Evolutionary conservation across 2,888 invertebrate species (phyloP).

Genomic region (Cenopis cana): DNA sequence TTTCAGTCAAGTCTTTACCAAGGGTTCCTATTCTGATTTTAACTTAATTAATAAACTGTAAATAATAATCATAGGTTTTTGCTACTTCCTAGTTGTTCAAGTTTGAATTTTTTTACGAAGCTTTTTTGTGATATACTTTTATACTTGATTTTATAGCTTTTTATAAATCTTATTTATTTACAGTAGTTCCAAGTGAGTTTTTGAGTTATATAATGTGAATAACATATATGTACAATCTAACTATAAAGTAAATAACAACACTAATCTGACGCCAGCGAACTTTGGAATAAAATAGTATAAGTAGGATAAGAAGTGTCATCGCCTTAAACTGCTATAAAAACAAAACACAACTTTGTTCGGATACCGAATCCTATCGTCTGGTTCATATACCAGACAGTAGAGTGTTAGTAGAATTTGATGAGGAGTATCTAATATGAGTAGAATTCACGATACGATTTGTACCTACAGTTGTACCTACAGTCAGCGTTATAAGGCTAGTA

Average conservation of each 20-base stretch:
- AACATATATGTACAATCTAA: constrained; percentile 56
- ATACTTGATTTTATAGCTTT: constrained; percentile 45
- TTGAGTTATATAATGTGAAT: constrained; percentile 60
- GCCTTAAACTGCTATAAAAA: background rate
- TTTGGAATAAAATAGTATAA: constrained; percentile 18
- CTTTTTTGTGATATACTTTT: constrained; percentile 44
- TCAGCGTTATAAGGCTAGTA: too few relatives aligned
- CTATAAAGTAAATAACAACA: constrained; percentile 46
- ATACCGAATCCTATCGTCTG: background rate
- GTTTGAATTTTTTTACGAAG: constrained; percentile 43
- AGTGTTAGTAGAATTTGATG: background rate
- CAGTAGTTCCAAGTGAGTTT: constrained; percentile 29
- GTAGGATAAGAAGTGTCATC: background rate
- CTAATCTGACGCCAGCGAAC: constrained; percentile 16
- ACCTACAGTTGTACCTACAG: too few relatives aligned
- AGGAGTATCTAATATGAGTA: background rate
- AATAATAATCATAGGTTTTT: constrained; percentile 44
- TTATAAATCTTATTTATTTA: constrained; percentile 56
- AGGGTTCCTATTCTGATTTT: constrained; percentile 56
- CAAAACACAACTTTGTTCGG: background rate
- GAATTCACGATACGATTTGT: background rate
- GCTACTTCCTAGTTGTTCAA: constrained; percentile 44
- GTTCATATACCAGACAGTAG: background rate
- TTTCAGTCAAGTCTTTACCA: constrained; percentile 38
- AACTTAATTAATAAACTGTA: constrained; percentile 47